Conservation (phyloP, 92 coral and sea anemone species). For the Galaxea fascicularis region DNA sequence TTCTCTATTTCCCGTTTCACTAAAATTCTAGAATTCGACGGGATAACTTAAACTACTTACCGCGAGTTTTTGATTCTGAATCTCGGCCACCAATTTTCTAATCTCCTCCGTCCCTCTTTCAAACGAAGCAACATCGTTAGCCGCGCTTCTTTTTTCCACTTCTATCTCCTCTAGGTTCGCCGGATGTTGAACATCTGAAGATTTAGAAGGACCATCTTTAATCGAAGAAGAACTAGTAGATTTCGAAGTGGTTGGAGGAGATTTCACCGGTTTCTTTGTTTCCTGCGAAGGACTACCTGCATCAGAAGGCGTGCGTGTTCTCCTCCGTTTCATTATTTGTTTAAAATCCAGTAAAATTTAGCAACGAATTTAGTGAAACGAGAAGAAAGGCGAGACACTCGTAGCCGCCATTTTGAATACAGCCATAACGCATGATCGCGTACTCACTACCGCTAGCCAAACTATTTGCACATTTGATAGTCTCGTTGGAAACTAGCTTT, state of each 20-base stretch:
- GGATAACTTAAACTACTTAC: constrained; percentile 50
- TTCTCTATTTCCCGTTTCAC: too few relatives aligned
- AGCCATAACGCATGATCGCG: neutral
- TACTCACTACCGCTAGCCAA: constrained; percentile 3
- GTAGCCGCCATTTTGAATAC: constrained; percentile 40
- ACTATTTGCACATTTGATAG: neutral
- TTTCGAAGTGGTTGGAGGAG: constrained; percentile 49
- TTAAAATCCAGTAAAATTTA: neutral
- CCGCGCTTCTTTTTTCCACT: constrained; percentile 82
- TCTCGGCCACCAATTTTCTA: constrained; percentile 82
- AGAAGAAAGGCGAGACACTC: neutral
- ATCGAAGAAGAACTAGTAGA: constrained; percentile 37
- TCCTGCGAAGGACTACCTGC: constrained; percentile 84
- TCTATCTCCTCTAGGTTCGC: constrained; percentile 71
- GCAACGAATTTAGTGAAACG: neutral
- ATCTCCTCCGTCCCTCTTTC: constrained; percentile 89
- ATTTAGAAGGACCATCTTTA: constrained; percentile 58
- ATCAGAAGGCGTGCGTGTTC: constrained; percentile 81
- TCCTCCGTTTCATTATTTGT: constrained; percentile 81
- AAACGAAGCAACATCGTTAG: constrained; percentile 74
- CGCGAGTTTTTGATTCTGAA: constrained; percentile 77
- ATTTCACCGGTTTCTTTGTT: constrained; percentile 67
- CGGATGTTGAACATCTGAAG: constrained; percentile 46
- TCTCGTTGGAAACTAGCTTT: neutral
- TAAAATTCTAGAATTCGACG: too few relatives aligned